Evolutionary conservation across 1,140 invertebrate genomes (phyloP).

Genomic region (Hycleus cichorii): DNA sequence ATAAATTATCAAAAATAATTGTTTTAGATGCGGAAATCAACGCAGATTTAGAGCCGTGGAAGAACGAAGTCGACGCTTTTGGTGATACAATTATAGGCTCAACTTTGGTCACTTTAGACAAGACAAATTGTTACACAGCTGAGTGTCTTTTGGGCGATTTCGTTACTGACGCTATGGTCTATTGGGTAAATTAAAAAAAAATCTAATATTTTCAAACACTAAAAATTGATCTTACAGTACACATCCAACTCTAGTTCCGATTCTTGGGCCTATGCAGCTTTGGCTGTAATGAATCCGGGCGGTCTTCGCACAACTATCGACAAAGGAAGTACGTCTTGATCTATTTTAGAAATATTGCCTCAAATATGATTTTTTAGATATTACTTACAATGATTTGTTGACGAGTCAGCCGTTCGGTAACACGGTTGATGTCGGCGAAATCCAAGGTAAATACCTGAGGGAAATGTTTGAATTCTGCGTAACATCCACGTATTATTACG

Average conservation of each 20-base stretch:
- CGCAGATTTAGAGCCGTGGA: conserved; percentile 49
- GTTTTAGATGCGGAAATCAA: conserved; percentile 40
- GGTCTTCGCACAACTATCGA: conserved; percentile 56
- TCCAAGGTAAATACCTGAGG: conserved; percentile 45
- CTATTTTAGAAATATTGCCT: neutral
- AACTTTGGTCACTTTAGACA: conserved; percentile 50
- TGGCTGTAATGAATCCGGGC: conserved; percentile 63
- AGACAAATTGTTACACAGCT: conserved; percentile 46
- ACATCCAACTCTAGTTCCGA: conserved; percentile 34
- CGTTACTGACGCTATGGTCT: conserved; percentile 63
- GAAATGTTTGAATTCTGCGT: conserved; percentile 44
- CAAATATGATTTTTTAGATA: conserved; percentile 27
- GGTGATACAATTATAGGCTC: conserved; percentile 51
- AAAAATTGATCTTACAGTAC: conserved; percentile 31
- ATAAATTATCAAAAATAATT: neutral
- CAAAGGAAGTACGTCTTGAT: conserved; percentile 41
- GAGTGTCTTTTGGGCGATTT: conserved; percentile 75
- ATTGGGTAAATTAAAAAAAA: conserved; percentile 41
- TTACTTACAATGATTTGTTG: conserved; percentile 48
- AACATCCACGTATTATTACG: conserved; percentile 27
- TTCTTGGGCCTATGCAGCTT: conserved; percentile 59
- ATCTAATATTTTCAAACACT: no score
- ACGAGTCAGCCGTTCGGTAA: conserved; percentile 50
- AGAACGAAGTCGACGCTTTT: conserved; percentile 48
- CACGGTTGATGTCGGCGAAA: conserved; percentile 46